phyloP scores from a whole-genome alignment of 2,797 vertebrate genomes.

The Cryptoprocta ferox region DNA sequence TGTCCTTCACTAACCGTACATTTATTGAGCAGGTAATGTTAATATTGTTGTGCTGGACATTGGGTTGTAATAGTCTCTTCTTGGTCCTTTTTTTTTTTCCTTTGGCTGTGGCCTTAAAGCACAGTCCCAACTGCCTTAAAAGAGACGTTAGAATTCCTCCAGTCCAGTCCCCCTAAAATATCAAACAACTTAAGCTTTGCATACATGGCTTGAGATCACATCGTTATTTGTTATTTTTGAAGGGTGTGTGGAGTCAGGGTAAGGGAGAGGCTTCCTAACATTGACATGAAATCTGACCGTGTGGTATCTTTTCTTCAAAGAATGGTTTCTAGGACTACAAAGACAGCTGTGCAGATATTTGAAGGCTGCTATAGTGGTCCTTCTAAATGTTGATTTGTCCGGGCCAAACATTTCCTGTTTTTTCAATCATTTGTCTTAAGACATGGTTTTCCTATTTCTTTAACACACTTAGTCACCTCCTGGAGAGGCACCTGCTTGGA shows the following conservation, averaged over 20 bases:
- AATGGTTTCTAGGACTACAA: slow-evolving; percentile 61
- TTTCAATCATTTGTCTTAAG: slow-evolving; percentile 39
- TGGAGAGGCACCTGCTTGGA: background rate
- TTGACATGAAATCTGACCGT: slow-evolving; percentile 52
- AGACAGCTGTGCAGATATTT: slow-evolving; percentile 6
- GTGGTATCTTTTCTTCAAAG: background rate
- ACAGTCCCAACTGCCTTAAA: background rate
- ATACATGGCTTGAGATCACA: background rate
- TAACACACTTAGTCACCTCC: background rate
- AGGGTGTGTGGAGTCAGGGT: background rate
- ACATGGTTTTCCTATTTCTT: background rate
- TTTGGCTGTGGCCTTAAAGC: background rate
- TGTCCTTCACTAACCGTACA: background rate
- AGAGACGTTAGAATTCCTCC: slow-evolving; percentile 2
- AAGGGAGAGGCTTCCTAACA: slow-evolving; percentile 55
- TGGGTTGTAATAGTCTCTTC: background rate
- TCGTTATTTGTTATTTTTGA: slow-evolving; percentile 67
- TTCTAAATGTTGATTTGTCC: background rate
- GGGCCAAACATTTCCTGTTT: slow-evolving; percentile 56
- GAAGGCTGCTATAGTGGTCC: background rate
- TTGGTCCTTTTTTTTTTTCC: background rate
- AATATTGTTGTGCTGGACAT: background rate
- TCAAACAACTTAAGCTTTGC: slow-evolving; percentile 23
- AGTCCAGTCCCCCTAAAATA: background rate
- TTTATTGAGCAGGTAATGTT: background rate